These are phyloP conservation scores for Tipula unca DNA, from an alignment of 2,888 invertebrate species.

Conservation along the genomic window DNA sequence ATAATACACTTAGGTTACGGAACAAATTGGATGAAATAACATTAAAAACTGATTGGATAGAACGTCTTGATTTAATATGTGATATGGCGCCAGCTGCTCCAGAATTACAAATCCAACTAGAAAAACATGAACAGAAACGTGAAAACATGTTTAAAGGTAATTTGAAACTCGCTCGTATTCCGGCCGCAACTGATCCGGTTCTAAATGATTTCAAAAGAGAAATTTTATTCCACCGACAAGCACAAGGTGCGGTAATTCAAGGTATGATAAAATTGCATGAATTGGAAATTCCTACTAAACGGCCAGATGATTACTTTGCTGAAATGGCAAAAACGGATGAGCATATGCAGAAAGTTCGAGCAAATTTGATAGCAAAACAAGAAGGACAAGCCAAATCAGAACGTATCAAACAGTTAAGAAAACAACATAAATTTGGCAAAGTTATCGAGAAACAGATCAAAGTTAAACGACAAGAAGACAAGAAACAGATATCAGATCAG, in stretches of 20 bases:
- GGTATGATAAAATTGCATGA: slow-evolving; percentile 70
- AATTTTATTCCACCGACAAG: slow-evolving; percentile 77
- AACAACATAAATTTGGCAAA: slow-evolving; percentile 89
- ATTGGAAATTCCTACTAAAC: slow-evolving; percentile 64
- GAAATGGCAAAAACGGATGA: slow-evolving; percentile 97
- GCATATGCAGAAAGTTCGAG: slow-evolving; percentile 93
- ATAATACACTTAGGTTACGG: slow-evolving; percentile 68
- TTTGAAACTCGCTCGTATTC: slow-evolving; percentile 55
- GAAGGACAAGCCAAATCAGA: slow-evolving; percentile 79
- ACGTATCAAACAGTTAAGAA: slow-evolving; percentile 79
- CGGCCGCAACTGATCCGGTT: slow-evolving; percentile 64
- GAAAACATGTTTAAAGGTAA: slow-evolving; percentile 57
- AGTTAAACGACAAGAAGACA: slow-evolving; percentile 79
- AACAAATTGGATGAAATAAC: slow-evolving; percentile 63
- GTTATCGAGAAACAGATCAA: slow-evolving; percentile 77
- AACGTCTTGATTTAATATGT: slow-evolving; percentile 71
- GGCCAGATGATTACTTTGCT: slow-evolving; percentile 95
- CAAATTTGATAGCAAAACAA: slow-evolving; percentile 75
- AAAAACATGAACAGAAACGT: slow-evolving; percentile 64
- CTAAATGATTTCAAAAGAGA: slow-evolving; percentile 89
- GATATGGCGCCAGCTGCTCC: slow-evolving; percentile 74
- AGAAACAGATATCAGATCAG: slow-evolving; percentile 83
- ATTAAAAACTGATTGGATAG: slow-evolving; percentile 72
- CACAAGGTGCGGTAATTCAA: slow-evolving; percentile 76
- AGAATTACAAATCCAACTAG: slow-evolving; percentile 68